Evolutionary conservation across 2,113 vertebrate species (phyloP), one percentile per base, ranked within the genome.

Genomic region (Salminus brasiliensis): DNA sequence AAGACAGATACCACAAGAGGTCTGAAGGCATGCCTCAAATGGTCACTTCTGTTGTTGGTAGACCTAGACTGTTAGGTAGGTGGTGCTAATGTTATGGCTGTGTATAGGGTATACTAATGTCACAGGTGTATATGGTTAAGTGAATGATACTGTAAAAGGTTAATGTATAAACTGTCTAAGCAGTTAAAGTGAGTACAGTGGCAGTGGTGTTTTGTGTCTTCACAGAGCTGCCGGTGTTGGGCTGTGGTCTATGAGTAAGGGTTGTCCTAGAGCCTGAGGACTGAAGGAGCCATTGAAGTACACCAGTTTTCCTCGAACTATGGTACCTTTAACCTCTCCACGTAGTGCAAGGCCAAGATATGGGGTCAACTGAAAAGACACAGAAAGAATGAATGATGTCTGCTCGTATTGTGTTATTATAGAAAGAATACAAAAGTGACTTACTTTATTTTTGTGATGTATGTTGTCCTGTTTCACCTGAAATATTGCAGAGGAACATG

Each of bases 381-480:
- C 4, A 52, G 32, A 53, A 27, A 69, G 25, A 30, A 36, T 45
- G 45, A 59, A 66, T 55, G 27, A 15, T 57, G 29, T 21, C 16
- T 65, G 16, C 32, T 34, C 7, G 9, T 6, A 1, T 11, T 62
- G 30, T 25, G 36, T 1, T 32, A 15, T 5, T 30, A 68, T 2
- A 23, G 29, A 52, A 72, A 27, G 13, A 36, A 71, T 4, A 16
- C 27, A 34, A 39, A 41, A 49, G 32, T 4, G 3, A 11, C 53
- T 81, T 78, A 94, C 95, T 92, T 95, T 95, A 84, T 95, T 93
- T 85, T 92, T 95, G 60, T 95, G 93, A 70, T 94, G 86, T 65
- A 95, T 88, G 13, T 53, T 80, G 69, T 45, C 78, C 73, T 93
- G 89, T 75, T 86, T 88, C 67, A 95, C 91, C 95, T 95, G 85